Evolutionary conservation across 2,888 invertebrate genomes (phyloP), one percentile per base, ranked within the genome.

Genomic region (Poecilobothrus nobilitatus): DNA sequence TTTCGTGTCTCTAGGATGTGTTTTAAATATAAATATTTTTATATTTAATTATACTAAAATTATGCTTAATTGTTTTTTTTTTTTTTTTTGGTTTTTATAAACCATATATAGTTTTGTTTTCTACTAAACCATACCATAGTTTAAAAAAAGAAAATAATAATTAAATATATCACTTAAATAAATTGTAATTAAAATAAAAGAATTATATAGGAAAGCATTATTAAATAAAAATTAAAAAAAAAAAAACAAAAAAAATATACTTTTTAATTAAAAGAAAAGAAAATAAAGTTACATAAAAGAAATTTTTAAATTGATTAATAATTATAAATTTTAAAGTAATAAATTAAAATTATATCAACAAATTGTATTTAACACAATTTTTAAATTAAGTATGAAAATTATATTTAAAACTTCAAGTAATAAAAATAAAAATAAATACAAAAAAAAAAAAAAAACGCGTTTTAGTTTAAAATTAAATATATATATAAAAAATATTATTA

Each of bases 381-480:
- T 37, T 12, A 37, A 37, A 10, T 37, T 27, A 27, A 27, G 27
- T 27, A 27, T 27, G 27, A 27, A 27, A 27, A 71, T 72, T 69
- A 64, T 20, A 73, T 67, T 71, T 71, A 72, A 67, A 69, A 65
- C 33, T 67, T 27, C 5, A n/a, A n/a, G n/a, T 27, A 27, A 27
- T 27, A 27, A 27, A 68, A 66, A 70, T 69, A n/a, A n/a, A n/a
- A 65, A 34, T 63, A 37, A 63, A 67, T 27, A 10, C 20, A 66
- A 21, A 21, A 69, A 70, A 70, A 70, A 68, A 71, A 67, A 71
- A 67, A 69, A 74, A 76, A 73, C 76, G 76, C 74, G 76, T 74
- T 70, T 73, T 76, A 75, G 72, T 73, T 73, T 70, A 72, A 44
- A 71, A 34, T 70, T 66, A 68, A 68, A 71, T 67, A 33, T 27